A percentile compares a stretch with the other conserved stretches of the same genome.
Conservation (phyloP, 2,797 vertebrate genomes). For the Xerus rutilus region DNA sequence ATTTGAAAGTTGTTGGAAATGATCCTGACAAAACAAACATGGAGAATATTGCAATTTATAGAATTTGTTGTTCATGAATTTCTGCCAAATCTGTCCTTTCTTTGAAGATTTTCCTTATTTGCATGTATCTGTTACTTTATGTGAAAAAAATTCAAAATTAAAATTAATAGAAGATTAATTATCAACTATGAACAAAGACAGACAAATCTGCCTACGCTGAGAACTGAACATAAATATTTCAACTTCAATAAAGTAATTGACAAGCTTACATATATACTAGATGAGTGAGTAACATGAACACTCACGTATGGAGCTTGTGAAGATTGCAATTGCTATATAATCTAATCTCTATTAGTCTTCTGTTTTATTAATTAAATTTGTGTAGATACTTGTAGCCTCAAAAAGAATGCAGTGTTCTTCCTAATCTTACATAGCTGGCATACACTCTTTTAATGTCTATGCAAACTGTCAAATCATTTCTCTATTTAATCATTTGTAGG, state of each 20-base stretch:
- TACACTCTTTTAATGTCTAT: background rate
- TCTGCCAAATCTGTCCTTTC: background rate
- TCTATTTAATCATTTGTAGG: background rate
- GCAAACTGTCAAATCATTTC: background rate
- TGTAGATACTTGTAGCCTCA: background rate
- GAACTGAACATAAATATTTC: background rate
- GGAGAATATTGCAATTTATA: background rate
- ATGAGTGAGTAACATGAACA: background rate
- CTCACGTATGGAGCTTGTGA: too few species aligned
- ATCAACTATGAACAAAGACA: background rate
- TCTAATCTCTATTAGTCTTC: background rate
- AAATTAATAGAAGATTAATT: background rate
- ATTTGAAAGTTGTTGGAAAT: background rate
- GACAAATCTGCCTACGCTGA: background rate
- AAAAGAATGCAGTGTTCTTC: background rate
- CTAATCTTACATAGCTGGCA: background rate
- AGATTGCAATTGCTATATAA: background rate
- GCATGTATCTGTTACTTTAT: background rate
- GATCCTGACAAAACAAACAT: background rate
- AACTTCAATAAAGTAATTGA: background rate
- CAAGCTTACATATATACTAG: background rate
- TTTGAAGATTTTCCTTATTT: background rate
- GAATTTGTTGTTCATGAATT: background rate
- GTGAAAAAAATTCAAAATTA: constrained; percentile 28
- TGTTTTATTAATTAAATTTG: constrained; percentile 10